These are phyloP conservation scores for Puma concolor DNA, from an alignment of 2,113 vertebrate species.

Conservation along the genomic window DNA sequence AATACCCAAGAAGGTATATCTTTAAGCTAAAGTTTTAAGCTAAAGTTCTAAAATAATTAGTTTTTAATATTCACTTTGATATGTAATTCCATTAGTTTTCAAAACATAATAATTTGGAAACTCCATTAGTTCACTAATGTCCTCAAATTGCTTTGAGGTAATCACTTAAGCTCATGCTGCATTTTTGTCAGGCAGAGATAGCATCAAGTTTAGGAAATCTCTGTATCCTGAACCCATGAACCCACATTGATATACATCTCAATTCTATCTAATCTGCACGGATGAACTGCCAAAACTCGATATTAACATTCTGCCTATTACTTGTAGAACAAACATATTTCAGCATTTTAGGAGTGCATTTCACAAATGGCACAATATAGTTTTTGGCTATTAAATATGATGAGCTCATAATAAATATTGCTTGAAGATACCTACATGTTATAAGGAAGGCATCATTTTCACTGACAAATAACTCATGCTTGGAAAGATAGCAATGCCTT, in stretches of 20 bases:
- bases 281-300: not conserved
- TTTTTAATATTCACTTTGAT: conserved; percentile 9
- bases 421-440: not conserved
- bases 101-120: conserved; percentile 26
- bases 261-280: not conserved
- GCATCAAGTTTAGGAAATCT: not conserved
- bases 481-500: not conserved
- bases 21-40: conserved; percentile 7
- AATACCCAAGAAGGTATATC: not conserved
- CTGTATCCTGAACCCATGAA: not conserved
- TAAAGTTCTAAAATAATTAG: not conserved
- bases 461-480: not conserved
- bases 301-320: not conserved
- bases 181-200: not conserved
- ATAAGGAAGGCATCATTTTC: not conserved
- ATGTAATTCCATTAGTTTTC: not conserved
- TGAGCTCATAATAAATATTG: not conserved
- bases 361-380: not conserved
- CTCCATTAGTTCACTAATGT: not conserved
- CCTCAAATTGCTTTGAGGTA: not conserved
- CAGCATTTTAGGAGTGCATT: not conserved
- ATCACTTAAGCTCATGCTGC: not conserved
- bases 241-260: not conserved
- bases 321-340: not conserved
- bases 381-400: not conserved